Base-by-base conservation (phyloP, 2,888 invertebrate species). In the Thereva unica region DNA sequence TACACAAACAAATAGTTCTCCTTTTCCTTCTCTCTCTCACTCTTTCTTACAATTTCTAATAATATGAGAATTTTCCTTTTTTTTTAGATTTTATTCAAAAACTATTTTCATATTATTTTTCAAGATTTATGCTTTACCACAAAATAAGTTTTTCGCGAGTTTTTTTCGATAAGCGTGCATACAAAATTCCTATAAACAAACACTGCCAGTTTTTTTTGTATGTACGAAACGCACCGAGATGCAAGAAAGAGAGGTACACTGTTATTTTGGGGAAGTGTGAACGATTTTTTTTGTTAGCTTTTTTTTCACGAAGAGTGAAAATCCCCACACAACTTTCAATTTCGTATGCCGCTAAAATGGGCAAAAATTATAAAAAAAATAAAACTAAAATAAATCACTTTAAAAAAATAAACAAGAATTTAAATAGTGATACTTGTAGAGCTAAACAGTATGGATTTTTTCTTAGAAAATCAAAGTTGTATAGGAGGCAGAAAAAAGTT, bases 311-410 rank as follows among this genome's bases (percentile, higher is more conserved):
- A 9, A 8, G n/a, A 50, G 50, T 50, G 6, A 49, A 50, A 61
- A 61, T 50, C 23, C 23, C 23, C 23, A 40, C 9, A 38, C 61
- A 61, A 50, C 61, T 61, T 61, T 61, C 61, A 61, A 50, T 61
- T 61, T 61, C 61, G 41, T 7, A 8, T 45, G 10, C 38, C 38
- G 47, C 38, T 35, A 47, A 47, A 59, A 38, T 23, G 44, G 47
- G 23, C 4, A 37, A n/a, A 3, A 12, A 9, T 35, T n/a, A n/a
- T n/a, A n/a, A n/a, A 5, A 41, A 56, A 44, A 47, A n/a, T 7
- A 35, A n/a, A n/a, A n/a, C 38, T 5, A 7, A 37, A 45, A 47
- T 38, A 38, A 7, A 23, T 23, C n/a, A 45, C 47, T 38, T 5
- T n/a, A n/a, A 44, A 41, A 40, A 10, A 47, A 10, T 47, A 10